phyloP scores from a whole-genome alignment of 1,140 invertebrate genomes.

The Asobara japonica region DNA sequence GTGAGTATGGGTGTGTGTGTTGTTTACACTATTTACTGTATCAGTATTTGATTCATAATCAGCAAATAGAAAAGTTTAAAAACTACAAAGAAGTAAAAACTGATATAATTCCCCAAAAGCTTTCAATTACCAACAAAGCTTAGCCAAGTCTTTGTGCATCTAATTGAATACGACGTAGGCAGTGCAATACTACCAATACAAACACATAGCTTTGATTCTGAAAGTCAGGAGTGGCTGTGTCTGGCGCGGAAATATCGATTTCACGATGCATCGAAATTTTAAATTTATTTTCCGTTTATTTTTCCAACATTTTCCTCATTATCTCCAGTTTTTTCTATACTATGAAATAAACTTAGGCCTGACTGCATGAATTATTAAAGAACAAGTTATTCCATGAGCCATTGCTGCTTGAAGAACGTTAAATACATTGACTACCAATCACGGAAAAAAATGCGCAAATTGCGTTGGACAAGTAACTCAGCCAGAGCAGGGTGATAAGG shows the following conservation, averaged over 20 bases:
- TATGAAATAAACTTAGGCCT: not conserved
- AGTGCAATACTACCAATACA: not conserved
- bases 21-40: no score
- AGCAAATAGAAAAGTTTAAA: no score
- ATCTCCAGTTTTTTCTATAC: not conserved
- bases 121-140: not conserved
- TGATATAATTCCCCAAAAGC: not conserved
- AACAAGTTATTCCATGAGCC: no score
- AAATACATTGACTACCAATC: no score
- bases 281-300: not conserved
- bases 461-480: no score
- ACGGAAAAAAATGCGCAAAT: no score
- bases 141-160: constrained; percentile 2
- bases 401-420: no score
- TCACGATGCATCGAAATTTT: not conserved
- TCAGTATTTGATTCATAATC: not conserved
- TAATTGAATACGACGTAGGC: constrained; percentile 14
- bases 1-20: no score
- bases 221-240: constrained; percentile 43
- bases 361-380: not conserved
- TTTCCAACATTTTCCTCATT: not conserved
- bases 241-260: constrained; percentile 21
- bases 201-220: constrained; percentile 44
- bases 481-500: no score
- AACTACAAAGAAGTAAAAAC: not conserved